A percentile compares a stretch with the other conserved stretches of the same genome.
Conservation (phyloP, 2,113 vertebrate genomes). For the Plotosus lineatus region DNA sequence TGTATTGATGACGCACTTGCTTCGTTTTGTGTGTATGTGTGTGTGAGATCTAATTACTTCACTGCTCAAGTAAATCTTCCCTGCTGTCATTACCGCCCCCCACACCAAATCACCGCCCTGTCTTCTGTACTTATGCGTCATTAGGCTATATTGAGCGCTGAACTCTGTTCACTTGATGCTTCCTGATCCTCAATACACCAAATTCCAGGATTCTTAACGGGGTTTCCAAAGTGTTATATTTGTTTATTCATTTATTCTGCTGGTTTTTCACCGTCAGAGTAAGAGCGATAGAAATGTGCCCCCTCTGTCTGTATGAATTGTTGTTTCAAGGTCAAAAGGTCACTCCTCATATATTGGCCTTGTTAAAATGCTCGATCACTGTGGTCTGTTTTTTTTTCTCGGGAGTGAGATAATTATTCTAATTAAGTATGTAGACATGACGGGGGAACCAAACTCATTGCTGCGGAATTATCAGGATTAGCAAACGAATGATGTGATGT, state of each 20-base stretch:
- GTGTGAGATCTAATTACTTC: constrained; percentile 19
- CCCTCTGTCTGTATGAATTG: too few relatives aligned
- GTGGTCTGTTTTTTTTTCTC: too few relatives aligned
- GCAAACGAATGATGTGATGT: neutral
- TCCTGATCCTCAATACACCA: neutral
- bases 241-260: neutral
- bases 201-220: neutral
- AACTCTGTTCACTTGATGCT: neutral
- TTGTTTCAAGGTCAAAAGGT: too few relatives aligned
- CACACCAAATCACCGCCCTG: constrained; percentile 23
- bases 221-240: neutral
- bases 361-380: too few relatives aligned
- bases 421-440: neutral
- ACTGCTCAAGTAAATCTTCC: constrained; percentile 7
- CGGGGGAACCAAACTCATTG: neutral
- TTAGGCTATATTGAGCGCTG: constrained; percentile 21
- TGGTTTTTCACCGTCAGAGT: too few relatives aligned
- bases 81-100: neutral
- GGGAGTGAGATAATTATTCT: neutral
- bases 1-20: neutral
- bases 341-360: too few relatives aligned
- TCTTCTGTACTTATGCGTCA: constrained; percentile 27
- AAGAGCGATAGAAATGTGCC: too few relatives aligned
- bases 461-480: neutral
- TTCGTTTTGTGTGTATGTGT: constrained; percentile 2